Conservation (phyloP, 2,797 vertebrate genomes). For the Alosa sapidissima region DNA sequence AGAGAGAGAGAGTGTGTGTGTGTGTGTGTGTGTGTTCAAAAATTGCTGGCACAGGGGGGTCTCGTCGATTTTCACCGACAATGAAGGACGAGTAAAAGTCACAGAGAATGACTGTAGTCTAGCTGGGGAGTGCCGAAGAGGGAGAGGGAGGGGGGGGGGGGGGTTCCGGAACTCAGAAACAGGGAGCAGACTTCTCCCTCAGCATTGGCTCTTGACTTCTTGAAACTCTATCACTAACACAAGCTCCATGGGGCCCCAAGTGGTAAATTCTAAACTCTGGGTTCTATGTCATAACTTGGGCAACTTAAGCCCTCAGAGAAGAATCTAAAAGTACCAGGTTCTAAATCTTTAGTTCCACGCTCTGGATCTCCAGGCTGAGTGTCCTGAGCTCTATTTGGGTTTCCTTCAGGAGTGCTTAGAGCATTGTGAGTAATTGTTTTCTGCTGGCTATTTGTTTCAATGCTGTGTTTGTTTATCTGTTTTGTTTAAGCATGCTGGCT, state of each 20-base stretch:
- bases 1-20: neutral
- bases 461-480: conserved; percentile 5
- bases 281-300: neutral
- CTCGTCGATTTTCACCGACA: neutral
- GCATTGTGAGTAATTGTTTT: neutral
- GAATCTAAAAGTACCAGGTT: neutral
- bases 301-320: neutral
- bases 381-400: neutral
- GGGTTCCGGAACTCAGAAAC: neutral
- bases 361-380: neutral
- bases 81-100: neutral
- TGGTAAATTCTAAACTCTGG: neutral
- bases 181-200: neutral
- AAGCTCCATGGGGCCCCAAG: neutral
- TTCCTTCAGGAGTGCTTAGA: neutral
- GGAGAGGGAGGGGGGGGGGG: neutral
- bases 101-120: neutral
- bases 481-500: neutral
- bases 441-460: neutral
- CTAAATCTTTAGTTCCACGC: no score
- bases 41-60: conserved; percentile 41
- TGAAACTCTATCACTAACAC: neutral
- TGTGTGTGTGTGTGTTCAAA: conserved; percentile 29
- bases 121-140: neutral
- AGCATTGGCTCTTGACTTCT: neutral